These are phyloP conservation scores for Tinea trinotella DNA, from an alignment of 2,888 invertebrate genomes.

Conservation along the genomic window DNA sequence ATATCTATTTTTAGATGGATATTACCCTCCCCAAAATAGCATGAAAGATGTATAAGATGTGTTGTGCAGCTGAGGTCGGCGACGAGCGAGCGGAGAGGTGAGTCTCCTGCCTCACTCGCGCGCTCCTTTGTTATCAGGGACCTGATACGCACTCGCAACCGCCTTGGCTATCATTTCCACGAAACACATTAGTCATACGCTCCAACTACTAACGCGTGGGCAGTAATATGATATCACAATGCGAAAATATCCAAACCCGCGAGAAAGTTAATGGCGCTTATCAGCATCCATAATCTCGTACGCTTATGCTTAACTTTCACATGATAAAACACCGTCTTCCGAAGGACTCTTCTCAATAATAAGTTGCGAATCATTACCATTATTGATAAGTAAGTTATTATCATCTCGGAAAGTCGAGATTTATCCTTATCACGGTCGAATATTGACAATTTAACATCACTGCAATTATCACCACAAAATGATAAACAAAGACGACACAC, in stretches of 20 bases:
- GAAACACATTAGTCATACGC: slow-evolving; percentile 70
- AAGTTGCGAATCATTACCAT: slow-evolving; percentile 69
- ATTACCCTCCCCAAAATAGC: slow-evolving; percentile 67
- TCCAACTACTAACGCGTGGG: slow-evolving; percentile 68
- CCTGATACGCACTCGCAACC: slow-evolving; percentile 34
- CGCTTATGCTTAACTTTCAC: slow-evolving; percentile 71
- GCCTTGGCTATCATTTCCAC: slow-evolving; percentile 61
- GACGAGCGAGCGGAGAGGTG: slow-evolving; percentile 21
- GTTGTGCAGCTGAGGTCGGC: slow-evolving; percentile 26
- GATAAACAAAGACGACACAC: slow-evolving; percentile 95
- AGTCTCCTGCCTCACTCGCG: slow-evolving; percentile 24
- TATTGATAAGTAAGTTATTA: slow-evolving; percentile 85
- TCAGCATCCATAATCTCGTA: slow-evolving; percentile 72
- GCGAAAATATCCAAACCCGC: slow-evolving; percentile 74
- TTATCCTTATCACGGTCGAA: slow-evolving; percentile 82
- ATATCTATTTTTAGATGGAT: slow-evolving; percentile 65
- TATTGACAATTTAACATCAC: slow-evolving; percentile 83
- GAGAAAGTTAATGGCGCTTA: slow-evolving; percentile 75
- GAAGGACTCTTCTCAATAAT: not conserved
- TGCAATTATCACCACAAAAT: slow-evolving; percentile 77
- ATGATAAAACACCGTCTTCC: slow-evolving; percentile 55
- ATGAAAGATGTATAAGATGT: slow-evolving; percentile 20
- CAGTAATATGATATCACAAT: slow-evolving; percentile 74
- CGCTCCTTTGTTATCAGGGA: slow-evolving; percentile 68
- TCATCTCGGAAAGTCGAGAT: slow-evolving; percentile 78